Conservation (phyloP, 2,797 vertebrate species). For the Phaenicophaeus curvirostris region DNA sequence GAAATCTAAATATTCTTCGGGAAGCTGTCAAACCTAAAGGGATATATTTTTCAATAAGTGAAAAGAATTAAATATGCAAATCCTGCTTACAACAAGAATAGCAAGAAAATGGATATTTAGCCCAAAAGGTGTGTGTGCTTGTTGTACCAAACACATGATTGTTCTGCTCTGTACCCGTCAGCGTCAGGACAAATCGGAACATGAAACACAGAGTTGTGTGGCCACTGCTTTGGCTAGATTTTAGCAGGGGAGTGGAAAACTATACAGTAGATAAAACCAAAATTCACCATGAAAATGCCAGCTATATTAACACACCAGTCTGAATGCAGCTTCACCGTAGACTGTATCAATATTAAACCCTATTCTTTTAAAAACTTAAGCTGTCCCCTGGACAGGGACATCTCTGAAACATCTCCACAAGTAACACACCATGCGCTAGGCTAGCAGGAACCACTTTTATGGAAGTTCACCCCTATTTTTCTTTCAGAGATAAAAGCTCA, state of each 20-base stretch:
- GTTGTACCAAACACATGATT: conserved; percentile 26
- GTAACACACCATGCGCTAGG: neutral
- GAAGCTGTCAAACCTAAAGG: conserved; percentile 79
- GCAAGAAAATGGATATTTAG: conserved; percentile 63
- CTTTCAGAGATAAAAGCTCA: neutral
- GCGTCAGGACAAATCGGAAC: conserved; percentile 55
- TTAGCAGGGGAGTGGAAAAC: neutral
- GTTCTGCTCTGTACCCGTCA: conserved; percentile 47
- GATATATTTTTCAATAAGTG: conserved; percentile 75
- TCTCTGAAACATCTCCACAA: neutral
- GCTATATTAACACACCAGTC: neutral
- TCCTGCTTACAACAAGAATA: conserved; percentile 71
- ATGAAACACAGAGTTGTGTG: neutral
- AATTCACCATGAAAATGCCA: neutral
- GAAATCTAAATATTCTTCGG: conserved; percentile 82
- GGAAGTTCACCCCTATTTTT: neutral
- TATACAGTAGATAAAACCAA: neutral
- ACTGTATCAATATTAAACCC: neutral
- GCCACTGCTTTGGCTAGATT: neutral
- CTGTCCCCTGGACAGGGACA: neutral
- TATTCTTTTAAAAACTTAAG: neutral
- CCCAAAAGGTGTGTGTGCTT: conserved; percentile 64
- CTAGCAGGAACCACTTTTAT: neutral
- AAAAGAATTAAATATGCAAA: conserved; percentile 75
- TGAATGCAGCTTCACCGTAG: neutral